These are phyloP conservation scores for Eupeodes corollae DNA, from an alignment of 1,140 invertebrate species.

Conservation along the genomic window DNA sequence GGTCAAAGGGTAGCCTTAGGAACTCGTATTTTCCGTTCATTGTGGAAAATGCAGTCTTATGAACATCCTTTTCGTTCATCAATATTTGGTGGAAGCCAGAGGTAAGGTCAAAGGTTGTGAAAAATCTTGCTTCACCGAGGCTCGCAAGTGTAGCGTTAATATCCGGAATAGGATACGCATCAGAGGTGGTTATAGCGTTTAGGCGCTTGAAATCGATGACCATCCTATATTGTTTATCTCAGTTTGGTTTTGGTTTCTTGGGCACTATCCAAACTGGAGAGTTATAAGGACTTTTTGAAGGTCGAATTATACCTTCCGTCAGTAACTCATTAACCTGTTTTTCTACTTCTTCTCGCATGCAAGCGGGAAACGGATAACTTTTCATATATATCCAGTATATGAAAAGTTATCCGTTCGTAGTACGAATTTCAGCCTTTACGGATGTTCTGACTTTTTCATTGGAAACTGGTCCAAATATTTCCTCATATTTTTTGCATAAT, in stretches of 20 bases:
- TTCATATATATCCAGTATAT: constrained; percentile 9
- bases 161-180: constrained; percentile 40
- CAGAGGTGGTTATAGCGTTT: constrained; percentile 19
- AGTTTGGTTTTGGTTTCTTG: neutral
- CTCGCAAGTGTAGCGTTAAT: constrained; percentile 37
- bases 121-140: constrained; percentile 27
- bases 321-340: constrained; percentile 18
- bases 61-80: neutral
- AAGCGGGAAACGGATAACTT: constrained; percentile 12
- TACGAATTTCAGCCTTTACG: constrained; percentile 12
- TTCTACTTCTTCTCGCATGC: constrained; percentile 12
- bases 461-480: constrained; percentile 8
- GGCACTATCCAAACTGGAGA: neutral
- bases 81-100: neutral
- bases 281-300: constrained; percentile 3
- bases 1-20: neutral
- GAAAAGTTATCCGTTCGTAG: constrained; percentile 4
- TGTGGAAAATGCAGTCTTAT: neutral
- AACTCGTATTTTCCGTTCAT: too few species aligned
- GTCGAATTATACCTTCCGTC: constrained; percentile 20
- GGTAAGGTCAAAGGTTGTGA: constrained; percentile 34
- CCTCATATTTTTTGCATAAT: neutral
- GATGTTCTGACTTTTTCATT: constrained; percentile 11
- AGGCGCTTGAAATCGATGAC: constrained; percentile 19
- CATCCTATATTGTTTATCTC: constrained; percentile 10